Evolutionary conservation across 2,797 vertebrate species (phyloP).

Genomic region (Echiichthys vipera): DNA sequence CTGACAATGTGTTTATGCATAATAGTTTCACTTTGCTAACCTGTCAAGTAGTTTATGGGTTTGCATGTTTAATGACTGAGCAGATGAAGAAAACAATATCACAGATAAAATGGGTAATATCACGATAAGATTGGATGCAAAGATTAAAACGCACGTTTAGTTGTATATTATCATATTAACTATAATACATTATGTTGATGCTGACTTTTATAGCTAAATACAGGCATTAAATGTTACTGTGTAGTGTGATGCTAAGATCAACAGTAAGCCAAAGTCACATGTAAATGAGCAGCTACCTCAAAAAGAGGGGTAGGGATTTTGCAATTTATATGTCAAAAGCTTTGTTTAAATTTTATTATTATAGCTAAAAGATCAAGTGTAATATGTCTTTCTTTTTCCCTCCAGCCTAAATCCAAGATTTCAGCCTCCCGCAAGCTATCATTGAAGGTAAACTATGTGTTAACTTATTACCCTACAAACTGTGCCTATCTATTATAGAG

Average conservation of each 20-base stretch:
- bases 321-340: neutral
- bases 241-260: neutral
- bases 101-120: neutral
- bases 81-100: neutral
- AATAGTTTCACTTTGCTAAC: neutral
- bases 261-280: neutral
- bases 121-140: neutral
- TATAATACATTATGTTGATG: neutral
- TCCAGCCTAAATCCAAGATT: slow-evolving; percentile 93
- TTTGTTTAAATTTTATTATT: neutral
- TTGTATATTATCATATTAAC: neutral
- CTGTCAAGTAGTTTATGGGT: neutral
- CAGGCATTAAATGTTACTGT: neutral
- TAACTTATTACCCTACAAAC: neutral
- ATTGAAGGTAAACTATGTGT: slow-evolving; percentile 85
- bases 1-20: neutral
- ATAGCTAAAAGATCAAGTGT: neutral
- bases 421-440: slow-evolving; percentile 92
- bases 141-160: neutral
- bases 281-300: neutral
- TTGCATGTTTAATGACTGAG: neutral
- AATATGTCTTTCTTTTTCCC: slow-evolving; percentile 12
- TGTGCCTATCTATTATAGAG: neutral
- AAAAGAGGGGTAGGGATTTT: neutral
- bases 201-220: neutral